Evolutionary conservation across 1,140 invertebrate species (phyloP), one percentile per base, ranked within the genome.

Genomic region (Drosophila virilis): DNA sequence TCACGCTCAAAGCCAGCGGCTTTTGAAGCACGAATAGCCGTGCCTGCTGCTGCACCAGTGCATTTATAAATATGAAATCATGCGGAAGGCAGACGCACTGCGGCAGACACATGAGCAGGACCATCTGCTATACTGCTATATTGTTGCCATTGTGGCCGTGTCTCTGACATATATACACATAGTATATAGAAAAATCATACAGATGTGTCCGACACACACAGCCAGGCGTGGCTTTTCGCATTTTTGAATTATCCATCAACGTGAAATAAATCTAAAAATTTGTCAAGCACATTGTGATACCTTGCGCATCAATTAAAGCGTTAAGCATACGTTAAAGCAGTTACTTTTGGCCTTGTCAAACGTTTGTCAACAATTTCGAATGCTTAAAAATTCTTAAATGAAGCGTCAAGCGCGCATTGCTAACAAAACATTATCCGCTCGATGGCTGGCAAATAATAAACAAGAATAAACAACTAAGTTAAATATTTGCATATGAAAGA

Each of bases 31-130:
- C 43, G 12, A 42, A 46, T 43, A 59, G 57, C 74, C 22, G 22
- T 22, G 22, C 22, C 22, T 22, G 22, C 55, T 38, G 65, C 70
- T 73, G 74, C 74, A 80, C 74, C 74, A 72, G 74, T 80, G 89
- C 88, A 89, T 84, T 89, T 89, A 80, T 72, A 89, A 89, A 89
- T 80, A 86, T 84, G 80, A 88, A 88, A 88, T 88, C 84, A 88
- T 89, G 84, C 84, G 74, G 77, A 83, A 88, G 80, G 74, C 84
- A 80, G 77, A 57, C 62, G 67, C 84, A 80, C 65, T 89, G 83
- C 64, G 70, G 77, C 84, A 74, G 73, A 79, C 66, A 73, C 61
- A 69, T 76, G 67, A 72, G 57, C 58, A 15, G 48, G 59, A 45
- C 61, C 65, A 57, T 28, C 45, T 60, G 61, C 43, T 3, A 22